Percentiles rank a stretch among this genome's conserved stretches.
phyloP scores from a whole-genome alignment of 2,888 invertebrate species.

The Rutpela maculata region DNA sequence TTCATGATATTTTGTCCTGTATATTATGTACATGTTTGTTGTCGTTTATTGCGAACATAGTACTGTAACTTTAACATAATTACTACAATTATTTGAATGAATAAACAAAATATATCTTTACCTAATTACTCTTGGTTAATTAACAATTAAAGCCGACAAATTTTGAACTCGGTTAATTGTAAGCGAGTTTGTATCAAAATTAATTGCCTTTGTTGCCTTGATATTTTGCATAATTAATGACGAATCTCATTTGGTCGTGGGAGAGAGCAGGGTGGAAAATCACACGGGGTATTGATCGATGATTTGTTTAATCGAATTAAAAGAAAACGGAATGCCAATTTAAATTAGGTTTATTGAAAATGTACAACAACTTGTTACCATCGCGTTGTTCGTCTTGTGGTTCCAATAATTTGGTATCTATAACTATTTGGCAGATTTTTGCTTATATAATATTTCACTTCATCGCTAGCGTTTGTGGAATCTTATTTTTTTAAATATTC shows the following conservation, averaged over 20 bases:
- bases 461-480: too few species aligned
- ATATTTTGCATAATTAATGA: constrained; percentile 38
- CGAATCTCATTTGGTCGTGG: constrained; percentile 20
- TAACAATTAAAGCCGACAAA: constrained; percentile 37
- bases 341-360: not conserved
- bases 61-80: constrained; percentile 3
- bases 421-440: too few species aligned
- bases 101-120: constrained; percentile 38
- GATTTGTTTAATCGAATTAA: not conserved
- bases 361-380: too few species aligned
- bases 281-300: not conserved
- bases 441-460: too few species aligned
- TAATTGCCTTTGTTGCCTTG: constrained; percentile 38
- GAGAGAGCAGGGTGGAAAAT: constrained; percentile 9
- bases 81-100: constrained; percentile 28
- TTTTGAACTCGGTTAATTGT: constrained; percentile 37
- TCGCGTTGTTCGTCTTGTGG: too few species aligned
- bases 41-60: constrained; percentile 5
- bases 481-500: too few species aligned
- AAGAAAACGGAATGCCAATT: not conserved
- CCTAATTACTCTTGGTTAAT: constrained; percentile 36
- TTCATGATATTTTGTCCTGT: not conserved
- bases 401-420: too few species aligned
- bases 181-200: constrained; percentile 33
- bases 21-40: not conserved